These are phyloP conservation scores for Abramis brama DNA, from an alignment of 2,113 vertebrate species.

Conservation along the genomic window DNA sequence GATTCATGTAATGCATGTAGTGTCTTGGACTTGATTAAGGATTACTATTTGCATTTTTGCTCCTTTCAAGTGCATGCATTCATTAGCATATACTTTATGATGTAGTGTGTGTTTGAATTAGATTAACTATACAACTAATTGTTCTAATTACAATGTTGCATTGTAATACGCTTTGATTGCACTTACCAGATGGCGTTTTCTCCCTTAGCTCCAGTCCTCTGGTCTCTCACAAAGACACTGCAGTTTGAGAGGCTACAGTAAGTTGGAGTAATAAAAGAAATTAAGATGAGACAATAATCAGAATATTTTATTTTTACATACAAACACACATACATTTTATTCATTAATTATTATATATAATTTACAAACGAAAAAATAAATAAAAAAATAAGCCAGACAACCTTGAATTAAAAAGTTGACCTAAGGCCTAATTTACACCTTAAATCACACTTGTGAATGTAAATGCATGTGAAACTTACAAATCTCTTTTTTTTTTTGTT, in stretches of 20 bases:
- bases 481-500: background rate
- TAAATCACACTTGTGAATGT: background rate
- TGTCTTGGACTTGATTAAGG: slow-evolving; percentile 13
- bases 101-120: slow-evolving; percentile 11
- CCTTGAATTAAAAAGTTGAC: background rate
- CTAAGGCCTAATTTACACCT: background rate
- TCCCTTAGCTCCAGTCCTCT: slow-evolving; percentile 11
- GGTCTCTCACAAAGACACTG: slow-evolving; percentile 33
- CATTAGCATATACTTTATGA: slow-evolving; percentile 34
- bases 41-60: slow-evolving; percentile 35
- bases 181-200: slow-evolving; percentile 52
- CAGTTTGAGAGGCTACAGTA: slow-evolving; percentile 28
- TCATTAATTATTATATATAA: background rate
- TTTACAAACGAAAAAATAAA: background rate
- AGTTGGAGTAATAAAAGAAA: slow-evolving; percentile 17
- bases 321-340: background rate
- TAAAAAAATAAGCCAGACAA: background rate
- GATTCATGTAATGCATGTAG: background rate
- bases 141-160: slow-evolving; percentile 36
- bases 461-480: background rate
- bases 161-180: slow-evolving; percentile 13
- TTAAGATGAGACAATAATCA: background rate
- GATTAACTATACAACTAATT: slow-evolving; percentile 33
- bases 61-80: slow-evolving; percentile 31
- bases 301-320: background rate